phyloP scores from a whole-genome alignment of 1,140 invertebrate genomes.

The Aphelenchoides fujianensis region DNA sequence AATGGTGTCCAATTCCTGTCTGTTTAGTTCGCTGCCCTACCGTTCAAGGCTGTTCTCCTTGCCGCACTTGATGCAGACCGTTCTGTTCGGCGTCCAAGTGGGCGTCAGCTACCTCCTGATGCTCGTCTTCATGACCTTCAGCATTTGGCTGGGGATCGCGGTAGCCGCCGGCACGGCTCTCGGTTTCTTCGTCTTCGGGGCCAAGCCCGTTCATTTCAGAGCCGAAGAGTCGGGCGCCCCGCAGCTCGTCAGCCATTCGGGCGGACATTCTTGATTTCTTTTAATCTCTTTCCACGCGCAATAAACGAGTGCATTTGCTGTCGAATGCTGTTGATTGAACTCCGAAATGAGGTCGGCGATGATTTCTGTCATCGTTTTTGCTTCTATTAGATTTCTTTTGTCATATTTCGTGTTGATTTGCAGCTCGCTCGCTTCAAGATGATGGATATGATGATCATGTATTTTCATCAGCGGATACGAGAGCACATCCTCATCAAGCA shows the following conservation, averaged over 20 bases:
- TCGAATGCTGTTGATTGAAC: conserved; percentile 5
- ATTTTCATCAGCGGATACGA: conserved; percentile 45
- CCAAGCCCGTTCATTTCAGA: not conserved
- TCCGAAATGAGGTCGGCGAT: not conserved
- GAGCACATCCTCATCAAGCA: conserved; percentile 41
- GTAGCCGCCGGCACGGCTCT: conserved; percentile 79
- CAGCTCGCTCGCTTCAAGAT: not conserved
- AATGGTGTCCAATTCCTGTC: not conserved
- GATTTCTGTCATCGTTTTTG: not conserved
- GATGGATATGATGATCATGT: conserved; percentile 48
- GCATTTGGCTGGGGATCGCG: conserved; percentile 82
- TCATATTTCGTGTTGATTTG: not conserved
- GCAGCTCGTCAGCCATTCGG: not conserved
- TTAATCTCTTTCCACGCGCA: not conserved
- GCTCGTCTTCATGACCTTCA: conserved; percentile 96
- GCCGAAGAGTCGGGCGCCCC: not conserved
- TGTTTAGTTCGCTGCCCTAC: not conserved
- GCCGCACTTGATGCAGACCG: conserved; percentile 76
- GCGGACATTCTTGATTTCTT: conserved; percentile 15
- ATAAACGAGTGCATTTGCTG: conserved; percentile 5
- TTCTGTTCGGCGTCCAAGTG: conserved; percentile 82
- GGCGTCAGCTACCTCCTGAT: conserved; percentile 88
- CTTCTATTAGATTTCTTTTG: not conserved
- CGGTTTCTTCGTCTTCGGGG: conserved; percentile 86
- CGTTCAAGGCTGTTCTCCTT: conserved; percentile 21